Percentiles rank a stretch among this genome's conserved stretches.
phyloP scores from a whole-genome alignment of 2,113 vertebrate genomes.

The Stigmatopora nigra region DNA sequence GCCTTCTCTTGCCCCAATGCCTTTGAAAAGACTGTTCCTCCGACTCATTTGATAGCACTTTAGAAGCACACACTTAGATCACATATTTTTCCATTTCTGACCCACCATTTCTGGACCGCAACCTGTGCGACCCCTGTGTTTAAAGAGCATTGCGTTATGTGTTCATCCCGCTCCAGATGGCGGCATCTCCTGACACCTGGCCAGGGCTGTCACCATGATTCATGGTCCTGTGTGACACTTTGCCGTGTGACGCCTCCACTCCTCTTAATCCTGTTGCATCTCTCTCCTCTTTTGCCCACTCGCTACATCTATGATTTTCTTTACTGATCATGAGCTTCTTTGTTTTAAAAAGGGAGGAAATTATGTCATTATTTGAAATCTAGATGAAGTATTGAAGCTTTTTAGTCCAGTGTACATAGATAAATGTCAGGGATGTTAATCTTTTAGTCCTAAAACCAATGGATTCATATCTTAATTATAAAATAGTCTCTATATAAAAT shows the following conservation, averaged over 20 bases:
- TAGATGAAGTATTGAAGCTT: constrained; percentile 27
- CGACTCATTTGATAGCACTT: neutral
- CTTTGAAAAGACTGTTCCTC: neutral
- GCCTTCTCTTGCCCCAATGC: constrained; percentile 12
- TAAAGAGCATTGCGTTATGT: constrained; percentile 42
- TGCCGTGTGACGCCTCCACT: constrained; percentile 49
- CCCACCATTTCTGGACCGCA: neutral
- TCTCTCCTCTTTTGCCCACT: constrained; percentile 5
- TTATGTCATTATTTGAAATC: constrained; percentile 56
- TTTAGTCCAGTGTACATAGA: constrained; percentile 20
- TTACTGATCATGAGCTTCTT: constrained; percentile 58
- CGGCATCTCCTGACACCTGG: constrained; percentile 45
- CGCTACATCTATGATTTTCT: constrained; percentile 18
- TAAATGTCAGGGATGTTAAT: constrained; percentile 3
- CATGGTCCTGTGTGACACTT: constrained; percentile 54
- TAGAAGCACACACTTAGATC: neutral
- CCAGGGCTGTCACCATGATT: constrained; percentile 62
- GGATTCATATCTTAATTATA: too few species aligned
- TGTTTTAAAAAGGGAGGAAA: constrained; percentile 54
- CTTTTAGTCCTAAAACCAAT: too few species aligned
- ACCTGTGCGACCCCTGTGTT: constrained; percentile 18
- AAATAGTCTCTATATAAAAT: too few species aligned
- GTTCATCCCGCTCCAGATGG: constrained; percentile 51
- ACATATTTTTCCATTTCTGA: neutral
- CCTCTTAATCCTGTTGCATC: constrained; percentile 53